Evolutionary conservation across 2,113 vertebrate genomes (phyloP), one percentile per base, ranked within the genome.

Genomic region (Crypturellus undulatus): DNA sequence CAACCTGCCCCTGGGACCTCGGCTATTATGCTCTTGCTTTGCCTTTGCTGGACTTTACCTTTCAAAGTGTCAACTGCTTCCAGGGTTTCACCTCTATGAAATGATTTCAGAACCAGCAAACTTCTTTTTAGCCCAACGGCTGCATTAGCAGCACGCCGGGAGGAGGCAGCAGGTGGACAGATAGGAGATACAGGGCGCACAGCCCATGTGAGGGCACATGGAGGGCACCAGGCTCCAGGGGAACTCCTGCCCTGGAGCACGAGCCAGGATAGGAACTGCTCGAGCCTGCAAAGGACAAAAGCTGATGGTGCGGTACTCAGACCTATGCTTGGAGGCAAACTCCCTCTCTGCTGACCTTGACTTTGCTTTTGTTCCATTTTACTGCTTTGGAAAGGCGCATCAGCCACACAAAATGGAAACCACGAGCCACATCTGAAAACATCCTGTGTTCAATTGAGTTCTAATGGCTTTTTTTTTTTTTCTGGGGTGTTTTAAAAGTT

Each of bases 391-490:
- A 81, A 92, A 89, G 78, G 19, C 68, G 36, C 9, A 10, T 4
- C 71, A 64, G 64, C 24, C 69, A 54, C 45, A 19, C 1, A 3
- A 92, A 59, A 49, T 38, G 40, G 36, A 81, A 90, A 71, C 10
- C 7, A 6, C 79, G 30, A 5, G 1, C 43, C n/a, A 32, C 36
- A 11, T 43, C 24, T 65, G 36, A 79, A 93, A 96, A 21, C 65
- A 17, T 43, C 45, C 30, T 24, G 40, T 73, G 45, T 52, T 81
- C 90, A 84, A 16, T 5, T 84, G 77, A 92, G 93, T 92, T 82
- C 88, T 77, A 90, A 94, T 82, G 79, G 62, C 24, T 91, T 92
- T 92, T 94, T 91, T 92, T 92, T 94, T 47, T 19, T 11, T 24
- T 10, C 49, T 58, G 45, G 70, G 40, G 28, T 69, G 70, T 34